Evolutionary conservation across 2,888 invertebrate species (phyloP), one percentile per base, ranked within the genome.

Genomic region (Heteropelma amictum): DNA sequence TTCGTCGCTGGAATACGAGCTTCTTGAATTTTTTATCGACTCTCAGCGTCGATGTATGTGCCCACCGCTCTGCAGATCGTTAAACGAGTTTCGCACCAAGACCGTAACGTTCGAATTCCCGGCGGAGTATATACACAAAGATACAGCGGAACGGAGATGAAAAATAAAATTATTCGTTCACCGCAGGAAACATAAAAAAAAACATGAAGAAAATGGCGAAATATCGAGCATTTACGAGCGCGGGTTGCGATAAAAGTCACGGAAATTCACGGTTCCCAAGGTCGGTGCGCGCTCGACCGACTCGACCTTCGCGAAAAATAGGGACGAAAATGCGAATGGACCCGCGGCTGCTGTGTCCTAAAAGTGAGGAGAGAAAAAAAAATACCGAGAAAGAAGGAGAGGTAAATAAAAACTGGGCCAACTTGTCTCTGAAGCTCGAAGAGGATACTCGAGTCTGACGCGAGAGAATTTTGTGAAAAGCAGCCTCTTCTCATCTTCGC

Each of bases 1-100:
- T 69, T 74, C 64, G 58, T 65, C 74, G 42, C 74, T 47, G 74
- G 47, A 65, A 70, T 74, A 70, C 54, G 49, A 63, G 58, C 60
- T 70, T 60, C 60, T 23, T 33, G 53, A 30, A 69, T 65, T 65
- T 73, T 69, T 21, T 61, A 38, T n/a, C n/a, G n/a, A n/a, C n/a
- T n/a, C n/a, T n/a, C n/a, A n/a, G n/a, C n/a, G n/a, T n/a, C n/a
- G n/a, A n/a, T n/a, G n/a, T n/a, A n/a, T n/a, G 23, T 42, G 60
- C 35, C 45, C 40, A 19, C 14, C 10, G 6, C 19, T 19, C 19
- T 47, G 21, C 33, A 10, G 61, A 35, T 54, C 38, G 53, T 64
- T 51, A 70, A 69, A 45, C 47, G 38, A 64, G 69, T 65, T 64
- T 70, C 45, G 28, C 23, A 21, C 7, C 28, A 45, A 30, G n/a